Evolutionary conservation across 1,140 invertebrate species (phyloP).

Genomic region (Lepidurus packardi): DNA sequence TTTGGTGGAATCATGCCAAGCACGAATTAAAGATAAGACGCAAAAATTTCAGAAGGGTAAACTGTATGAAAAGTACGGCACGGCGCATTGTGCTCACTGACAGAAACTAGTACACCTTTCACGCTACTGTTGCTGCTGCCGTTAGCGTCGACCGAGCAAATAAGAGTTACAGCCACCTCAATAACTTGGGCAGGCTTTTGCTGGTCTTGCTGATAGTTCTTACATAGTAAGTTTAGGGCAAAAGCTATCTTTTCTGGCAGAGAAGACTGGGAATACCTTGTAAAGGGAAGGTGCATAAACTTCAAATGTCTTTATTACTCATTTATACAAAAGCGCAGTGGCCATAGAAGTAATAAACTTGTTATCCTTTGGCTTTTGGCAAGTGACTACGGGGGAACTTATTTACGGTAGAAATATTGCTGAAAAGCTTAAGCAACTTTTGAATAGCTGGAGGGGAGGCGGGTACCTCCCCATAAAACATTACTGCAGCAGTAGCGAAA

Average conservation of each 20-base stretch:
- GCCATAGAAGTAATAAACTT: neutral
- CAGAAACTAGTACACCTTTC: too few relatives aligned
- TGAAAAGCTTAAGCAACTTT: neutral
- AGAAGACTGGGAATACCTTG: neutral
- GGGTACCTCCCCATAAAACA: constrained; percentile 1
- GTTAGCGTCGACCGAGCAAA: too few relatives aligned
- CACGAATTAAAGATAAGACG: too few relatives aligned
- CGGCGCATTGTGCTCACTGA: too few relatives aligned
- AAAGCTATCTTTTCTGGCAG: neutral
- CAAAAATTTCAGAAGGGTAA: too few relatives aligned
- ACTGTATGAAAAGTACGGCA: too few relatives aligned
- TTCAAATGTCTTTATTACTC: neutral
- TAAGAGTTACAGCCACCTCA: too few relatives aligned
- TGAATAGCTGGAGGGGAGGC: neutral
- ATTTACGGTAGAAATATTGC: constrained; percentile 13
- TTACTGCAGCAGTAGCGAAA: constrained; percentile 1
- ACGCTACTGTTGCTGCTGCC: too few relatives aligned
- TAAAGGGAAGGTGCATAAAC: neutral
- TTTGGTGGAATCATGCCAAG: neutral
- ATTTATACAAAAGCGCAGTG: neutral
- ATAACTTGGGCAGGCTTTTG: too few relatives aligned
- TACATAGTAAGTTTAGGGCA: too few relatives aligned
- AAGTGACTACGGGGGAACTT: neutral
- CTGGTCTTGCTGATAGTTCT: too few relatives aligned
- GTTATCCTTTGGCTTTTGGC: neutral